Evolutionary conservation across 2,113 vertebrate species (phyloP), one percentile per base, ranked within the genome.

Genomic region (Arothron firmamentum): DNA sequence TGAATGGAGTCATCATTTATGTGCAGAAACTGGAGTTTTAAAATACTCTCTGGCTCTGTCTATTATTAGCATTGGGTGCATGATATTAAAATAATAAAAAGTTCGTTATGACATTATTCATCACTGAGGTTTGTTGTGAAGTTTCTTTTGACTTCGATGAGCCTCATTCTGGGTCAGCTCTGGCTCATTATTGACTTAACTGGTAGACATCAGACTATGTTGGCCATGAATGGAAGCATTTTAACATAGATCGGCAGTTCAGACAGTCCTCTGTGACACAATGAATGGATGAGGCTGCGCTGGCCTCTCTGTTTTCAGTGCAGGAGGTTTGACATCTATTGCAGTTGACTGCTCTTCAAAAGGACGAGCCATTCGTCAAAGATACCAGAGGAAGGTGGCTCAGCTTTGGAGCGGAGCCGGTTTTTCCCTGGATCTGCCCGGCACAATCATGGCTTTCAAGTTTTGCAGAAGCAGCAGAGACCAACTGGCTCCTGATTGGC

Each of bases 291-390:
- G 68, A 56, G 67, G 75, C 86, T 57, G 62, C 72, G 78, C 59
- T 56, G 75, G 77, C 82, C 81, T 72, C 79, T 78, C 67, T 84
- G 80, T 87, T 83, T 83, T 73, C 75, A 84, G 76, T 71, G 80
- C 75, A 38, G 76, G 23, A 67, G 83, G 75, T 79, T 87, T 88
- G 88, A 90, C 70, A 72, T 82, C 75, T 59, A 84, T 87, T 78
- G 76, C 80, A 84, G 86, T 77, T 84, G 88, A 89, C 87, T 87
- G 87, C 86, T 87, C 72, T 82, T 90, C 81, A 89, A 89, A 88
- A 85, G 84, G 85, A 85, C 73, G 79, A 84, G 85, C 80, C 85
- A 80, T 79, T 86, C 77, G 84, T 88, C 81, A 88, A 79, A 80
- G 81, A 86, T 84, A 54, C 80, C 74, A 80, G 72, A 60, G 71